A percentile compares a stretch with the other conserved stretches of the same genome.
Evolutionary conservation across 2,888 invertebrate species (phyloP).

Genomic region (Limnephilus lunatus): DNA sequence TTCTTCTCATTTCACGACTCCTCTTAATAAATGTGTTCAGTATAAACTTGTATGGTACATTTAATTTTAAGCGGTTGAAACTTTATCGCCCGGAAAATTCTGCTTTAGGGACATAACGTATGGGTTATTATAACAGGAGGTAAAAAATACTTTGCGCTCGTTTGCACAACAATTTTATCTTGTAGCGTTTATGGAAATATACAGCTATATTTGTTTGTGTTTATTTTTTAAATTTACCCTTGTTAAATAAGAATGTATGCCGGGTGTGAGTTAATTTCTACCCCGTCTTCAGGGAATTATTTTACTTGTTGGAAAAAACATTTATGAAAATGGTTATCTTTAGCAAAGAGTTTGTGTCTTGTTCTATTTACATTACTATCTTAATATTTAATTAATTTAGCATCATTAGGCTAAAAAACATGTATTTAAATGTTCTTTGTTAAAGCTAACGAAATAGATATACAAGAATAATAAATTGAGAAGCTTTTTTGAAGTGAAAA

Average conservation of each 20-base stretch:
- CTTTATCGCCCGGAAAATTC: constrained; percentile 58
- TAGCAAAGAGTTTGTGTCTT: neutral
- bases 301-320: constrained; percentile 37
- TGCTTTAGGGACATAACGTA: constrained; percentile 55
- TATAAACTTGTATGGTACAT: constrained; percentile 52
- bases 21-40: constrained; percentile 40
- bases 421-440: neutral
- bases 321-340: neutral
- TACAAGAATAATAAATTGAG: too few relatives aligned
- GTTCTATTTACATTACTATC: neutral
- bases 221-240: constrained; percentile 10
- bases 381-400: neutral
- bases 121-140: constrained; percentile 44
- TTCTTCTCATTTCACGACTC: constrained; percentile 17
- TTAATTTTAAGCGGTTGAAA: constrained; percentile 61
- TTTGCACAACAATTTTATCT: constrained; percentile 55
- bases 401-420: neutral
- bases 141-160: constrained; percentile 42
- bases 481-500: too few relatives aligned
- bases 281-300: constrained; percentile 34
- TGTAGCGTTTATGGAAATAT: constrained; percentile 36
- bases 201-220: neutral
- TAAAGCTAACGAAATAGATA: neutral
- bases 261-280: constrained; percentile 34
- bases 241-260: constrained; percentile 11